phyloP scores from a whole-genome alignment of 2,113 vertebrate species.

The Hemiprocne comata region DNA sequence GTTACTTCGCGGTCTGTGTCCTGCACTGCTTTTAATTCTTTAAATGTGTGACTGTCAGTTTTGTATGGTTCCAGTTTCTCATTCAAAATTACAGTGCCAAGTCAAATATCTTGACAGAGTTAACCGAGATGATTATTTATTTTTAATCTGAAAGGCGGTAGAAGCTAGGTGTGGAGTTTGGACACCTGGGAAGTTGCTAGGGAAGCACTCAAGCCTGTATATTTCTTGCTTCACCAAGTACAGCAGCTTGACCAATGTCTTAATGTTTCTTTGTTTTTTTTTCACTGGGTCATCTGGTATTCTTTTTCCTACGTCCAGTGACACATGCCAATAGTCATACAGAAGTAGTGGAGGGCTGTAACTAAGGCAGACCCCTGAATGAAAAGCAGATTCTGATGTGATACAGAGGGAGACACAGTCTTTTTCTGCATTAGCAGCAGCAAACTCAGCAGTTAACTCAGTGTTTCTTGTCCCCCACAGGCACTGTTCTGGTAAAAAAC shows the following conservation, averaged over 20 bases:
- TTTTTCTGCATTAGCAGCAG: not conserved
- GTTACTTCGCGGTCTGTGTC: not conserved
- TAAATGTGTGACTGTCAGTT: not conserved
- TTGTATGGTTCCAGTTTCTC: not conserved
- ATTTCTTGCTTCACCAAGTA: not conserved
- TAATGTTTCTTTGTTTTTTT: not conserved
- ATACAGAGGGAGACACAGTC: not conserved
- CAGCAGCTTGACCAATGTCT: not conserved
- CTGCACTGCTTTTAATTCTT: not conserved
- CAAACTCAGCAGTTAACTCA: not conserved
- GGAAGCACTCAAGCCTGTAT: not conserved
- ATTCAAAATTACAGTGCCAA: not conserved
- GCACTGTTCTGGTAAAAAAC: not conserved
- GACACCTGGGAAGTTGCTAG: not conserved
- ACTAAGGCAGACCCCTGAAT: not conserved
- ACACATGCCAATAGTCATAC: accelerated
- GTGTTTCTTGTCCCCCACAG: not conserved
- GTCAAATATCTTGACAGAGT: not conserved
- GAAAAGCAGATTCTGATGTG: not conserved
- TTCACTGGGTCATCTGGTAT: not conserved
- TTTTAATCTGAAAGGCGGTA: not conserved
- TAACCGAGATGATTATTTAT: not conserved
- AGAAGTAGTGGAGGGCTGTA: not conserved
- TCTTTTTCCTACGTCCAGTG: not conserved
- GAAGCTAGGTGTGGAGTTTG: not conserved